Evolutionary conservation across 2,888 invertebrate genomes (phyloP).

Genomic region (Hipparchia semele): DNA sequence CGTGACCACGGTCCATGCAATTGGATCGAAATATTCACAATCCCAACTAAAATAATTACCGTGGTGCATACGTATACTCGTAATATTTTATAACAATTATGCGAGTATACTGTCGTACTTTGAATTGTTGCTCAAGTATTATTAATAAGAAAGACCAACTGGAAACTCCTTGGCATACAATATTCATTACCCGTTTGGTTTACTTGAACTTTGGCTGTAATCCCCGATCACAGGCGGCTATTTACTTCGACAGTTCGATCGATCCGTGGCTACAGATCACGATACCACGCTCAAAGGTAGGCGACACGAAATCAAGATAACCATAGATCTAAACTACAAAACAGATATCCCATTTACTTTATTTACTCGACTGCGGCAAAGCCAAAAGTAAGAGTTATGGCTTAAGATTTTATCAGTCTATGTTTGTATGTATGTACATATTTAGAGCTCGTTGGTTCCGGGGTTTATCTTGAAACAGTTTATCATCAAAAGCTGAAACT

Average conservation of each 20-base stretch:
- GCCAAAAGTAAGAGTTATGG: too few relatives aligned
- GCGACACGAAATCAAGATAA: constrained; percentile 25
- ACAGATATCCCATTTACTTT: neutral
- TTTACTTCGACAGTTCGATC: constrained; percentile 32
- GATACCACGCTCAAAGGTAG: constrained; percentile 41
- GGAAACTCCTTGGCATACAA: constrained; percentile 6
- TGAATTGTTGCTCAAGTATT: neutral
- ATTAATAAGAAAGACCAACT: constrained; percentile 14
- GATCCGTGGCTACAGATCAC: constrained; percentile 35
- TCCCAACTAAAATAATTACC: too few relatives aligned
- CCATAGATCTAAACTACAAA: neutral
- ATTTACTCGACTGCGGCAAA: too few relatives aligned
- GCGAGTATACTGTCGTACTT: neutral
- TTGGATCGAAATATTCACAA: too few relatives aligned
- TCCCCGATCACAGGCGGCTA: constrained; percentile 12
- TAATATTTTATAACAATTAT: neutral
- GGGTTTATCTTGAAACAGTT: too few relatives aligned
- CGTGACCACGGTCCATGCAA: too few relatives aligned
- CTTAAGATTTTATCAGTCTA: too few relatives aligned
- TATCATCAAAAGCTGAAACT: too few relatives aligned
- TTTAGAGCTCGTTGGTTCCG: too few relatives aligned
- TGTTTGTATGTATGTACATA: too few relatives aligned
- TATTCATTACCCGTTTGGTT: constrained; percentile 22
- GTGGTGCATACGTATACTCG: too few relatives aligned
- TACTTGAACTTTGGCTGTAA: constrained; percentile 24